Conservation (phyloP, 2,113 vertebrate species). For the Forbesichthys papilliferus region DNA sequence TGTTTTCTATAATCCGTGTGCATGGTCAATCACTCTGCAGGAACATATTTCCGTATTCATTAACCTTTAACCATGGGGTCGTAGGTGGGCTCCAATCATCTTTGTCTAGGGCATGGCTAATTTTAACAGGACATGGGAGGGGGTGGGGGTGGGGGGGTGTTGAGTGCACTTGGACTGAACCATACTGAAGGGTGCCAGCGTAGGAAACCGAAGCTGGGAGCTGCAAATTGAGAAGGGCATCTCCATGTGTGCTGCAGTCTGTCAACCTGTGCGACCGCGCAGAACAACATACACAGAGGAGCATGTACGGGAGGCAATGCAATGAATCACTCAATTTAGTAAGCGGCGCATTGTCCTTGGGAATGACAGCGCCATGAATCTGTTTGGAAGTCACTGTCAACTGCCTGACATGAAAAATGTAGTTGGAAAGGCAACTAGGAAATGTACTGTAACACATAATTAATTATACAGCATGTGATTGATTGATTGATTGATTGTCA, state of each 20-base stretch:
- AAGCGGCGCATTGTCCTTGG: constrained; percentile 57
- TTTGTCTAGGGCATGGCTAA: constrained; percentile 31
- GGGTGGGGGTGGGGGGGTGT: constrained; percentile 37
- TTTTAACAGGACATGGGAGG: constrained; percentile 39
- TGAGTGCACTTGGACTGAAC: constrained; percentile 55
- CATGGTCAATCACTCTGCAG: no score
- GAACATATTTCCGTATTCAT: no score
- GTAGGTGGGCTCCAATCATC: background rate
- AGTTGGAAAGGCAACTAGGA: constrained; percentile 18
- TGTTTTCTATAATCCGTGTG: no score
- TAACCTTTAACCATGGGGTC: no score
- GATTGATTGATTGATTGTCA: constrained; percentile 23
- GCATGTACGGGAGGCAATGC: constrained; percentile 39
- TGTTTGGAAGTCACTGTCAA: constrained; percentile 59
- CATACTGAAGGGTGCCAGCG: constrained; percentile 33
- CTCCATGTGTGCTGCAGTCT: constrained; percentile 62
- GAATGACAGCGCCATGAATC: constrained; percentile 58
- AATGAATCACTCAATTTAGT: constrained; percentile 67
- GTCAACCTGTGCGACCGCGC: constrained; percentile 49
- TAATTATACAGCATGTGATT: background rate
- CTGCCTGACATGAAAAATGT: constrained; percentile 57
- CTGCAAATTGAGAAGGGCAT: constrained; percentile 53
- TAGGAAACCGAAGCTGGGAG: constrained; percentile 39
- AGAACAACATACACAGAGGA: constrained; percentile 32
- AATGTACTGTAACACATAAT: constrained; percentile 44